Percentiles rank a stretch among this genome's conserved stretches.
Conservation (phyloP, 2,888 invertebrate genomes). For the Mactromeris polynyma region DNA sequence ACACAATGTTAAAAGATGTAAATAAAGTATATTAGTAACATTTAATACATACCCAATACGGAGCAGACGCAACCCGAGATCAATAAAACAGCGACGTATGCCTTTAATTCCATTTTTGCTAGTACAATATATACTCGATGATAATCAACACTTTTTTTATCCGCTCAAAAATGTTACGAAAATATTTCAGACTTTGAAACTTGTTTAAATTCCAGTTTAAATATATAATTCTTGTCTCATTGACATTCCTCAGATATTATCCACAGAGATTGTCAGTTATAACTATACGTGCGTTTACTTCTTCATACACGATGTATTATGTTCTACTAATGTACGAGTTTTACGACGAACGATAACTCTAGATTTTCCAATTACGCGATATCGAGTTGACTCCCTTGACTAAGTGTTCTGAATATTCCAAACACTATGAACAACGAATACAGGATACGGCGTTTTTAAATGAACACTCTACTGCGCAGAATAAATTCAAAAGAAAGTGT, state of each 20-base stretch:
- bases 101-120: constrained; percentile 18
- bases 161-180: neutral
- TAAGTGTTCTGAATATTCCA: neutral
- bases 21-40: neutral
- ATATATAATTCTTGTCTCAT: neutral
- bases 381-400: neutral
- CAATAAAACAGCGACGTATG: neutral
- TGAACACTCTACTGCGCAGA: neutral
- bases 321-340: neutral
- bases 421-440: neutral
- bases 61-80: neutral
- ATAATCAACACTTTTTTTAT: neutral
- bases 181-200: neutral
- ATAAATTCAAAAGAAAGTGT: too few relatives aligned
- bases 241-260: neutral
- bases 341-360: neutral
- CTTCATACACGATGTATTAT: neutral
- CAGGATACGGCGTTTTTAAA: neutral
- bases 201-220: constrained; percentile 10
- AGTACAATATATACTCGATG: neutral
- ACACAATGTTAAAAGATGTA: neutral
- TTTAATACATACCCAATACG: constrained; percentile 19
- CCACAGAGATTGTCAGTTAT: neutral
- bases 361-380: neutral
- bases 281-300: neutral